Percentiles rank a stretch among this genome's conserved stretches.
phyloP scores from a whole-genome alignment of 2,797 vertebrate genomes.

The Hemibagrus guttatus region DNA sequence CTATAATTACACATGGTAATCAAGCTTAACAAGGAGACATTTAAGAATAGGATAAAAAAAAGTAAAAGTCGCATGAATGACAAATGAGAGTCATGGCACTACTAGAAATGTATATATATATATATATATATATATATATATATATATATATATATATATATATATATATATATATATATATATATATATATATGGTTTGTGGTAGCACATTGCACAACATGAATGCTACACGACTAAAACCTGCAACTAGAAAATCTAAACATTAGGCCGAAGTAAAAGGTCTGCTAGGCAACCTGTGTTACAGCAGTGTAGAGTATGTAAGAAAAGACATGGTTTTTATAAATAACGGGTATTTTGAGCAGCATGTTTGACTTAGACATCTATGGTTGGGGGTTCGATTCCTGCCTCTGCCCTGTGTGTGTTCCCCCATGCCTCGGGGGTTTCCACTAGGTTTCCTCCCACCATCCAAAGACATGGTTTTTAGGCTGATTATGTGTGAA shows the following conservation, averaged over 20 bases:
- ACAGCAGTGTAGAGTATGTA: not conserved
- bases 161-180: no score
- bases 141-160: no score
- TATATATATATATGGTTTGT: not conserved
- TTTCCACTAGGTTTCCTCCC: no score
- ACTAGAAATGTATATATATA: not conserved
- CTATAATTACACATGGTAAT: not conserved
- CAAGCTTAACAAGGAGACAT: not conserved
- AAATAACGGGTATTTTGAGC: not conserved
- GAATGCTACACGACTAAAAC: not conserved
- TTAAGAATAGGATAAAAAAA: not conserved
- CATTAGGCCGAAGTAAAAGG: not conserved
- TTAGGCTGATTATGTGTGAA: no score
- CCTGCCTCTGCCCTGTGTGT: no score
- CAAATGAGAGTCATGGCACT: not conserved
- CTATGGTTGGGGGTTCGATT: no score
- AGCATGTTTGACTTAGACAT: no score
- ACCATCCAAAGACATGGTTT: no score
- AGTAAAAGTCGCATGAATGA: not conserved
- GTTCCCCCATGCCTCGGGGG: no score
- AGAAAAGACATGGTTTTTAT: not conserved
- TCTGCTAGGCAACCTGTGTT: not conserved
- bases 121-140: no score
- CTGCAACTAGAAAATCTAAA: not conserved
- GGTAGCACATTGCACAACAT: not conserved